Evolutionary conservation across 1,140 invertebrate genomes (phyloP), one percentile per base, ranked within the genome.

Genomic region (Papilio polyxenes): DNA sequence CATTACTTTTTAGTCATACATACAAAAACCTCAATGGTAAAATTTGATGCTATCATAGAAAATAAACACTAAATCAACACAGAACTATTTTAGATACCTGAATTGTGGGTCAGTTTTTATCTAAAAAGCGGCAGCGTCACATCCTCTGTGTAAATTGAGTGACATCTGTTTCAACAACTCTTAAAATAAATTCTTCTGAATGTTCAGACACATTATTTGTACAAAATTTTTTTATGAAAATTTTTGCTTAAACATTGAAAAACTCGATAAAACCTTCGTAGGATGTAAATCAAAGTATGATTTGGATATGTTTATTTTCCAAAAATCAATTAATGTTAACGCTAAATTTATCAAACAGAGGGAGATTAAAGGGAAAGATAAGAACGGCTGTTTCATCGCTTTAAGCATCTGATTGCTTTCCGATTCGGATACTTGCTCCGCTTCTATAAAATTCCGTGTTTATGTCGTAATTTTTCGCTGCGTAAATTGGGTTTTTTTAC

Each of bases 401-500:
- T 72, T 72, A 72, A 72, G 31, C 11, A 72, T 72, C 65, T 72
- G 65, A 72, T 72, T 72, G 65, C 65, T 72, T 72, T 72, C 65
- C 65, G 65, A 72, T 72, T 72, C 65, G 31, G 65, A 37, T 72
- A 72, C 65, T 72, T 72, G 65, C 65, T 72, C 13, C 65, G 31
- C 13, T 72, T 72, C 11, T 72, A 72, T 72, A 72, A 72, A 72
- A 40, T 72, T 40, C 31, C 13, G 31, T 72, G 37, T 72, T 72
- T 72, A 72, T 72, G 65, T 72, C 65, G 65, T 72, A 72, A 72
- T 72, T 72, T 37, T 72, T 72, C 65, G 65, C 65, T 72, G 65
- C 65, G 65, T 72, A 72, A 72, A 72, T 72, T 72, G 23, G 65
- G 65, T 13, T 72, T 72, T 72, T 44, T 72, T 72, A 72, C 65